phyloP scores from a whole-genome alignment of 2,888 invertebrate species.

The Drosophila subsilvestris region DNA sequence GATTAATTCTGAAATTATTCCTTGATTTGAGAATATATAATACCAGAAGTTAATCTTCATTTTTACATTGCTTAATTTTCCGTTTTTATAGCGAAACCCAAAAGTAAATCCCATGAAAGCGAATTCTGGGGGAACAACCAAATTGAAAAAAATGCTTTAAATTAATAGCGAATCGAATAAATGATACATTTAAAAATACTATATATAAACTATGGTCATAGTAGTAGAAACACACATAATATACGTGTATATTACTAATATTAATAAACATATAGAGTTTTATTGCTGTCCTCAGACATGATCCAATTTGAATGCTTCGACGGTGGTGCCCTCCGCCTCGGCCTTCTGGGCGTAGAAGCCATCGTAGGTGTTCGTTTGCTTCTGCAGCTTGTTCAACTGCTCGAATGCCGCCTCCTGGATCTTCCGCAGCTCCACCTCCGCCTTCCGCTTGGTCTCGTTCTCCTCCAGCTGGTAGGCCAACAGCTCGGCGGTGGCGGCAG shows the following conservation, averaged over 20 bases:
- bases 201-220: neutral
- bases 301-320: conserved; percentile 63
- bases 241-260: conserved; percentile 1
- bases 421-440: conserved; percentile 63
- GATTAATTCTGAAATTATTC: too few species aligned
- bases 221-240: conserved; percentile 1
- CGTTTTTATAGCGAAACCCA: neutral
- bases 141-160: neutral
- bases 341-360: conserved; percentile 67
- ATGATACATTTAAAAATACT: conserved; percentile 1
- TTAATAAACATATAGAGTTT: neutral
- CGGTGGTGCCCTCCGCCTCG: conserved; percentile 48
- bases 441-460: conserved; percentile 69
- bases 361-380: conserved; percentile 52
- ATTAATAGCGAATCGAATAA: neutral
- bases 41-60: neutral
- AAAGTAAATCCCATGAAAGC: neutral
- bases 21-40: too few species aligned
- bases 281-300: conserved; percentile 50
- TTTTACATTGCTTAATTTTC: neutral
- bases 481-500: conserved; percentile 77
- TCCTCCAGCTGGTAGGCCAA: conserved; percentile 75
- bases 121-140: neutral
- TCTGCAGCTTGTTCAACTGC: conserved; percentile 68
- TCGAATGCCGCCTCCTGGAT: conserved; percentile 77